phyloP scores from a whole-genome alignment of 1,140 invertebrate species.

The Zaprionus vittiger region DNA sequence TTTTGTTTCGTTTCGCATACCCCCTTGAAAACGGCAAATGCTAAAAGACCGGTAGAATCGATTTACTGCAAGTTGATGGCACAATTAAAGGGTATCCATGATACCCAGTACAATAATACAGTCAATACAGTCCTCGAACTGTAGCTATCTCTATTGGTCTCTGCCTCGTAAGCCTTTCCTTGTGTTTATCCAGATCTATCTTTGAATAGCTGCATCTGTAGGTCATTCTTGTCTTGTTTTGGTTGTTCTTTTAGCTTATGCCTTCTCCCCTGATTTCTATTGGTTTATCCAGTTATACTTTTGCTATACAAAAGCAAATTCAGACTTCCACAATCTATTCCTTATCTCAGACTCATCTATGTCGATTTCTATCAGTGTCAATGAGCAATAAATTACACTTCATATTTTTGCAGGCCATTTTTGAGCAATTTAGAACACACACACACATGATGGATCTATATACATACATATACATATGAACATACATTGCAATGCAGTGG shows the following conservation, averaged over 20 bases:
- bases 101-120: no score
- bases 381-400: background rate
- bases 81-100: no score
- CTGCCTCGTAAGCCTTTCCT: no score
- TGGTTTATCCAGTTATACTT: background rate
- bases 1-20: constrained; percentile 16
- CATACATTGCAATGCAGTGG: background rate
- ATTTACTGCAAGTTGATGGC: background rate
- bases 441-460: background rate
- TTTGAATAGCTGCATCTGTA: no score
- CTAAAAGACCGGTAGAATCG: background rate
- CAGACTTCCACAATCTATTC: background rate
- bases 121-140: no score
- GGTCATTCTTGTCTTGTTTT: no score
- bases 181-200: no score
- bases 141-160: no score
- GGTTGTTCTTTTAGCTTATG: no score
- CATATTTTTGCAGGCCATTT: background rate
- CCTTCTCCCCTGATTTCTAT: background rate
- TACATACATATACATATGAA: background rate
- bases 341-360: background rate
- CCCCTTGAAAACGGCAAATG: background rate
- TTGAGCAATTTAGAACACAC: constrained; percentile 10
- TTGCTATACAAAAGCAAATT: background rate
- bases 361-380: background rate